Evolutionary conservation across 2,888 invertebrate species (phyloP).

Genomic region (Laspeyria flexula): DNA sequence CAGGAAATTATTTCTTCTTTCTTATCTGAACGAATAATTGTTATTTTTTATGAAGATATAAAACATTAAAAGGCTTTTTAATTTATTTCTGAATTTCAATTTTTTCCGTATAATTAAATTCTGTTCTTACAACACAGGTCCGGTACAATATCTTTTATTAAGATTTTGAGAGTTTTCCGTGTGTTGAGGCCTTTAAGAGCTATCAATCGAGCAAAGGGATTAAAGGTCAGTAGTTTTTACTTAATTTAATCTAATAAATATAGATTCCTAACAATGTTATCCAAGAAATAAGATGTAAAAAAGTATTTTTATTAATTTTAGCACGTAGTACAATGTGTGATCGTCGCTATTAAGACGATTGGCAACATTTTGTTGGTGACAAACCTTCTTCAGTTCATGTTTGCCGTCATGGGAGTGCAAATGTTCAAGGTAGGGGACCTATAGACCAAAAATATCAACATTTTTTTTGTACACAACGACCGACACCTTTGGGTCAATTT

Average conservation of each 20-base stretch:
- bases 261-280: background rate
- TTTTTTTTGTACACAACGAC: slow-evolving; percentile 41
- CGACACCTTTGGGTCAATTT: slow-evolving; percentile 82
- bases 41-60: no score
- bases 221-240: slow-evolving; percentile 92
- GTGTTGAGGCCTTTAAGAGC: slow-evolving; percentile 98
- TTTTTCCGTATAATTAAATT: background rate
- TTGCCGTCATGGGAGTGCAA: slow-evolving; percentile 99
- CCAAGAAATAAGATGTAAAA: slow-evolving; percentile 8
- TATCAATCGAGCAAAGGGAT: slow-evolving; percentile 99
- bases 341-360: slow-evolving; percentile 99
- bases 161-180: slow-evolving; percentile 98
- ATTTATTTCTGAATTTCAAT: no score
- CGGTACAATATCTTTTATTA: slow-evolving; percentile 96
- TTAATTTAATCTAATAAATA: background rate
- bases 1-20: no score
- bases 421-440: slow-evolving; percentile 97
- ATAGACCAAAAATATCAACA: slow-evolving; percentile 17
- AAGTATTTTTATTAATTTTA: slow-evolving; percentile 80
- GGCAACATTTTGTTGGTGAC: slow-evolving; percentile 99
- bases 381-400: slow-evolving; percentile 99
- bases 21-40: no score
- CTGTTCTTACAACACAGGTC: slow-evolving; percentile 77
- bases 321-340: slow-evolving; percentile 99
- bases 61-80: no score